Evolutionary conservation across 2,113 vertebrate species (phyloP).

Genomic region (Vombatus ursinus): DNA sequence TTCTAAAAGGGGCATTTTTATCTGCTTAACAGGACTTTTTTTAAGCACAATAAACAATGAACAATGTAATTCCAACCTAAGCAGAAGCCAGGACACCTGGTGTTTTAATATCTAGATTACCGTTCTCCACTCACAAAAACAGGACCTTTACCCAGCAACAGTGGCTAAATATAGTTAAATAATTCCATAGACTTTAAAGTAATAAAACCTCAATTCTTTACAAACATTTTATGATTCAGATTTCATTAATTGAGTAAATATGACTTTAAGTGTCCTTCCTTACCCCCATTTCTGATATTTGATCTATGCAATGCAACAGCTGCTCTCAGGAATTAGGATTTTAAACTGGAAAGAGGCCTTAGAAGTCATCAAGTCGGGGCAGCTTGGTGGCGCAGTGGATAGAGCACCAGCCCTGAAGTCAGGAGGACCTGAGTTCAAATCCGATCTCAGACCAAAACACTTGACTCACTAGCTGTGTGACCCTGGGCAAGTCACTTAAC

Average conservation of each 20-base stretch:
- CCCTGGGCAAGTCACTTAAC: too few relatives aligned
- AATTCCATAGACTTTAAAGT: neutral
- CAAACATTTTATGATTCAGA: constrained; percentile 37
- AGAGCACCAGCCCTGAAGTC: too few relatives aligned
- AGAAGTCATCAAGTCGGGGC: neutral
- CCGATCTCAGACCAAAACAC: too few relatives aligned
- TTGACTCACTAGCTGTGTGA: too few relatives aligned
- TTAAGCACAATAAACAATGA: constrained; percentile 48
- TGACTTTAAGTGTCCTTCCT: neutral
- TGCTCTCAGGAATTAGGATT: neutral
- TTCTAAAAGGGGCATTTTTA: constrained; percentile 39
- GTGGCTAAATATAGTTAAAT: constrained; percentile 12
- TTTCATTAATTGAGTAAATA: constrained; percentile 17
- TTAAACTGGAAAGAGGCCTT: neutral
- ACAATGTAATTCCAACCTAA: constrained; percentile 53
- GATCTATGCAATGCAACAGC: neutral
- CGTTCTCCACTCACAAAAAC: constrained; percentile 45
- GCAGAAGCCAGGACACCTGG: constrained; percentile 22
- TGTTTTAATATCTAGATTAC: constrained; percentile 34
- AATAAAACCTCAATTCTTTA: constrained; percentile 43
- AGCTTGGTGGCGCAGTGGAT: too few relatives aligned
- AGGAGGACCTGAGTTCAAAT: too few relatives aligned
- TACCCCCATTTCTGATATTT: neutral
- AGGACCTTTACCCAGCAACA: constrained; percentile 13
- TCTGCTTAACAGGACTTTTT: constrained; percentile 49